phyloP scores from a whole-genome alignment of 2,113 vertebrate genomes.

The Pterocles orientalis region DNA sequence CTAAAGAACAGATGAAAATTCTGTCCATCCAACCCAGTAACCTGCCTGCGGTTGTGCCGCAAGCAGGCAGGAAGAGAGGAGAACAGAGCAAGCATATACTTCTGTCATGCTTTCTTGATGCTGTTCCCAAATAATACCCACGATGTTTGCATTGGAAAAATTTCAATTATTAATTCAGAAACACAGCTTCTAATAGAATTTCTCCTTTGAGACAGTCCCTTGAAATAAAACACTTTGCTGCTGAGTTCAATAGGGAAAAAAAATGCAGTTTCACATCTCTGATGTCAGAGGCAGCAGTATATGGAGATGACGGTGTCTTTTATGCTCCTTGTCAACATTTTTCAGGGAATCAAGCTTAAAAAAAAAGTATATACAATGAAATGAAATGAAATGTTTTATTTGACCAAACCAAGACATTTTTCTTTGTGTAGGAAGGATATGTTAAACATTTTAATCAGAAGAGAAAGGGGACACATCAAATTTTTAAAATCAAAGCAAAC shows the following conservation, averaged over 20 bases:
- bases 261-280: background rate
- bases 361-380: background rate
- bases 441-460: background rate
- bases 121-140: background rate
- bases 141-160: background rate
- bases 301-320: background rate
- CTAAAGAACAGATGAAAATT: background rate
- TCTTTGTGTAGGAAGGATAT: background rate
- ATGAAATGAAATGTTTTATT: background rate
- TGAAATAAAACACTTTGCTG: background rate
- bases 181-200: background rate
- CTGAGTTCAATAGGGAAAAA: background rate
- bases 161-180: background rate
- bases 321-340: background rate
- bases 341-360: background rate
- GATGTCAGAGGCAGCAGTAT: background rate
- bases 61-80: background rate
- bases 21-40: background rate
- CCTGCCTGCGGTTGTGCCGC: background rate
- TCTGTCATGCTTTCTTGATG: background rate
- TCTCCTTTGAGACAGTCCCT: background rate
- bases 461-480: background rate
- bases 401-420: background rate
- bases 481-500: background rate
- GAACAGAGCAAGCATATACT: background rate